Evolutionary conservation across 2,113 vertebrate genomes (phyloP), one percentile per base, ranked within the genome.

Genomic region (Psittacus erithacus): DNA sequence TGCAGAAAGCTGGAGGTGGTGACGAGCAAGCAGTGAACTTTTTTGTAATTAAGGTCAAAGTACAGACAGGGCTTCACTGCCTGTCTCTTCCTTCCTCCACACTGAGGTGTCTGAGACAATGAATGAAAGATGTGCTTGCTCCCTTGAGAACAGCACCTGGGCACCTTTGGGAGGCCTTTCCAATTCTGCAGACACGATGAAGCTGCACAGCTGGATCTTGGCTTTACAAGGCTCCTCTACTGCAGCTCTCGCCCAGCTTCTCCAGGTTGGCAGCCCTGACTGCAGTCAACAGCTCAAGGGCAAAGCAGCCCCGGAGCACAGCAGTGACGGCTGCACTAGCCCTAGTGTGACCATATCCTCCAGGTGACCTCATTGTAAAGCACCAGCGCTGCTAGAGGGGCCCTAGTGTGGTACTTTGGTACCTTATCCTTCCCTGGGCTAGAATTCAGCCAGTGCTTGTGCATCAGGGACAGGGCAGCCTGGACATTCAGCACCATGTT

Each of bases 131-230:
- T 31, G 16, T 13, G 38, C 41, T 69, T n/a, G 31, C 23, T 64
- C 17, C 52, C 64, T 17, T 38, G 28, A 70, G 41, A 69, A 27
- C 8, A 74, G 69, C 68, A 69, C 49, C 74, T 28, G 18, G 20
- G 11, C 78, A 77, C 22, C 53, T 86, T 53, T 63, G 43, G 5
- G 59, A 83, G 64, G 43, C 59, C 73, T 63, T 65, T 23, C 50
- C 10, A 6, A 17, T n/a, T 14, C 41, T 0, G 0, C n/a, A 33
- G 44, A 55, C 38, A 39, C 6, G 64, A 49, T 1, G 3, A 47
- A 39, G 39, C 47, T 9, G 6, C 49, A 35, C 49, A 87, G 75
- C 20, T 79, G 65, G 46, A 70, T 47, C 60, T 5, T 28, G 74
- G 55, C 55, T 80, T 65, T 68, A 75, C 73, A 75, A 79, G 59